Conservation (phyloP, 1,140 invertebrate genomes). For the Sinonovacula constricta region DNA sequence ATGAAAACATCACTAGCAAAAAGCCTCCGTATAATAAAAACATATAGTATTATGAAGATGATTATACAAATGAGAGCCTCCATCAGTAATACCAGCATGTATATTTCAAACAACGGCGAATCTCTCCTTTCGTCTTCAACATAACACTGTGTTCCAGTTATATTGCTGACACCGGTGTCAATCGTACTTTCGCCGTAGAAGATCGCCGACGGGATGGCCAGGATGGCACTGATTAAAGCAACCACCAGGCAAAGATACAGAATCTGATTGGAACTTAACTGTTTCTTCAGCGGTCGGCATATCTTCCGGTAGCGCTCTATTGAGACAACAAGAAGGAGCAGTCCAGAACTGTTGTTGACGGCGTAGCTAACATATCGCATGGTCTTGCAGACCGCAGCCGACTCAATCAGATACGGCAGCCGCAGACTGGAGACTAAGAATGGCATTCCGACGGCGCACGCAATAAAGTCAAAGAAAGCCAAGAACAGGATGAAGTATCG, state of each 20-base stretch:
- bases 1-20: slow-evolving; percentile 30
- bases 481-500: slow-evolving; percentile 44
- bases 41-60: slow-evolving; percentile 20
- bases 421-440: slow-evolving; percentile 29
- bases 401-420: slow-evolving; percentile 41
- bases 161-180: slow-evolving; percentile 28
- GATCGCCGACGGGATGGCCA: slow-evolving; percentile 13
- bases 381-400: slow-evolving; percentile 25
- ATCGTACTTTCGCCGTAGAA: slow-evolving; percentile 16
- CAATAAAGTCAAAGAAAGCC: slow-evolving; percentile 33
- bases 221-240: slow-evolving; percentile 15
- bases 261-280: slow-evolving; percentile 19
- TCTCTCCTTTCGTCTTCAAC: neutral
- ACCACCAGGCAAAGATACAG: slow-evolving; percentile 14
- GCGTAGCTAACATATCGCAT: slow-evolving; percentile 31
- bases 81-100: neutral
- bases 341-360: slow-evolving; percentile 41
- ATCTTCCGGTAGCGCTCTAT: slow-evolving; percentile 41
- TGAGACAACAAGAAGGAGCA: slow-evolving; percentile 37
- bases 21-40: slow-evolving; percentile 27
- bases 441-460: slow-evolving; percentile 26
- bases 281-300: slow-evolving; percentile 33
- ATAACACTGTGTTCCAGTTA: slow-evolving; percentile 40
- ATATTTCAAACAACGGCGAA: slow-evolving; percentile 19
- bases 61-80: slow-evolving; percentile 16